Percentiles rank a stretch among this genome's conserved stretches.
Evolutionary conservation across 2,113 vertebrate genomes (phyloP).

Genomic region (Columba janthina): DNA sequence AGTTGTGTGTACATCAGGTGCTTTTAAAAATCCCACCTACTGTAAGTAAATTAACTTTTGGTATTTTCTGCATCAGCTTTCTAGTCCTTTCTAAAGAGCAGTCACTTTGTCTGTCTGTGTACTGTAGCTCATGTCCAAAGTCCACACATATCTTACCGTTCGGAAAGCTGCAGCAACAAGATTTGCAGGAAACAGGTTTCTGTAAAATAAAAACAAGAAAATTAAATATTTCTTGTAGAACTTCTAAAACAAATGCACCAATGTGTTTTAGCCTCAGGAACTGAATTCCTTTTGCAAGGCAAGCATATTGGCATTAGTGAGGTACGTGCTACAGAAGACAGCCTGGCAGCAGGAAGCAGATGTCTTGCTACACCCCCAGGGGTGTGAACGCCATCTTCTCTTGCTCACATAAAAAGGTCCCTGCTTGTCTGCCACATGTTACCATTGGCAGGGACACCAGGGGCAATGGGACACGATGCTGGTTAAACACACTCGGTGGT

Average conservation of each 20-base stretch:
- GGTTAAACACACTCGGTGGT: background rate
- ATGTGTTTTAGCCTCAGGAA: background rate
- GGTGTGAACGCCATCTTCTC: background rate
- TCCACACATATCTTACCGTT: conserved; percentile 81
- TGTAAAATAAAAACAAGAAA: conserved; percentile 67
- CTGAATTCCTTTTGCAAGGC: background rate
- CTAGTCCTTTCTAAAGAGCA: background rate
- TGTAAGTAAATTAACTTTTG: background rate
- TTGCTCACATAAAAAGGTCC: background rate
- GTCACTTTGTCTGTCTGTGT: background rate
- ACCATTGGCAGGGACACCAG: background rate
- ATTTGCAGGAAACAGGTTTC: conserved; percentile 96
- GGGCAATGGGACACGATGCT: background rate
- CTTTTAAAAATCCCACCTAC: background rate
- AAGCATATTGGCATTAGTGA: background rate
- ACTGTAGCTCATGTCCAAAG: background rate
- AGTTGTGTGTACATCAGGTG: background rate
- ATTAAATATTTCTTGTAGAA: background rate
- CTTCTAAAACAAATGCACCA: accelerated
- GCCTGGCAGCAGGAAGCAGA: accelerated
- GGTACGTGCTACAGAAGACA: background rate
- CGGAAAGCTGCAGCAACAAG: conserved; percentile 91
- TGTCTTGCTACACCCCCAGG: accelerated
- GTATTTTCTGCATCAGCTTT: background rate
- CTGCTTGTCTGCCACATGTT: background rate